These are phyloP conservation scores for Tupiocoris notatus DNA, from an alignment of 2,888 invertebrate species.

Conservation along the genomic window DNA sequence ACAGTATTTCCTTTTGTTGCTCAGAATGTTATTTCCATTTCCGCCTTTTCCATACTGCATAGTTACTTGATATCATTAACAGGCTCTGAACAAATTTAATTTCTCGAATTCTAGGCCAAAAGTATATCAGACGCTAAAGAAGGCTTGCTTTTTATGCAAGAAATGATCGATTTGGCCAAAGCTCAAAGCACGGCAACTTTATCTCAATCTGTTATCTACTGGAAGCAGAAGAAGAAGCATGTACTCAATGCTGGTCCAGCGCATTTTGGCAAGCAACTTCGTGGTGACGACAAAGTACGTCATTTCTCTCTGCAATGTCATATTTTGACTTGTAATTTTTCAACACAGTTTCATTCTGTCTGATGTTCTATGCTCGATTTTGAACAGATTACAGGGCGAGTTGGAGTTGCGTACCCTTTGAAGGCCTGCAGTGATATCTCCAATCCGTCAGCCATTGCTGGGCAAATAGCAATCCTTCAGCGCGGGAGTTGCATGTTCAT, in stretches of 20 bases:
- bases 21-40: no score
- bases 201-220: slow-evolving; percentile 59
- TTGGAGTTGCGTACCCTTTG: slow-evolving; percentile 68
- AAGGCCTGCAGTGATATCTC: slow-evolving; percentile 63
- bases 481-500: slow-evolving; percentile 95
- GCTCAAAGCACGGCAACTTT: slow-evolving; percentile 63
- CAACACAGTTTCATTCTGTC: no score
- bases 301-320: no score
- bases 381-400: slow-evolving; percentile 61
- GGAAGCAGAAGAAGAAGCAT: slow-evolving; percentile 51
- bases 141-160: slow-evolving; percentile 93
- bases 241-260: slow-evolving; percentile 78
- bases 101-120: slow-evolving; percentile 75
- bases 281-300: slow-evolving; percentile 59
- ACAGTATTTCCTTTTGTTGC: no score
- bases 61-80: no score
- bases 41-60: no score
- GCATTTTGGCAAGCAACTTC: slow-evolving; percentile 80
- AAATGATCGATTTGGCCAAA: slow-evolving; percentile 89
- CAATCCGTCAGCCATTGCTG: slow-evolving; percentile 62
- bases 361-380: no score
- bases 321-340: no score
- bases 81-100: background rate
- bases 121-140: slow-evolving; percentile 84
- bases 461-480: slow-evolving; percentile 79